Conservation (phyloP, 1,140 invertebrate species). For the Papilio aristodemus region DNA sequence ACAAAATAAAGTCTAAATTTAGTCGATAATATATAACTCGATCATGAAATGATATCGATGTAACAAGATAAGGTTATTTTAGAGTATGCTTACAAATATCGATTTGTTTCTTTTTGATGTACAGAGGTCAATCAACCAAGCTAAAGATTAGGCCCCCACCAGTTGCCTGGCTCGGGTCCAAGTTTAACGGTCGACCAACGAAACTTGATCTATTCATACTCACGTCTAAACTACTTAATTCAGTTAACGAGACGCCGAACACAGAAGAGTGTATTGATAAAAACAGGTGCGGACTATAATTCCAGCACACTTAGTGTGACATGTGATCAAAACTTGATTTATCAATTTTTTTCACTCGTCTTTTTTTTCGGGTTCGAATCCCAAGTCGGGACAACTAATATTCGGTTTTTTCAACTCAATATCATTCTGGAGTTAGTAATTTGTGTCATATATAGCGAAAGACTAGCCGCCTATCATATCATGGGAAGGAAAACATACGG, state of each 20-base stretch:
- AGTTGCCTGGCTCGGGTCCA: constrained; percentile 39
- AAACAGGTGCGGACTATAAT: constrained; percentile 20
- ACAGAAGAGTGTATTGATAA: constrained; percentile 14
- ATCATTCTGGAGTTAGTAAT: no score
- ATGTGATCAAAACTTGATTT: not conserved
- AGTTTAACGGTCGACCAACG: not conserved
- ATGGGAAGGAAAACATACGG: no score
- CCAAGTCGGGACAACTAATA: no score
- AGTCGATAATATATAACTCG: not conserved
- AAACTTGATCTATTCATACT: constrained; percentile 1
- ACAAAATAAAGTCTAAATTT: constrained; percentile 4
- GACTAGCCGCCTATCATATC: no score
- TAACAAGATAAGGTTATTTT: not conserved
- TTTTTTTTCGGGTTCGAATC: no score
- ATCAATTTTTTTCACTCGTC: no score
- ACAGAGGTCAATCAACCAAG: constrained; percentile 1
- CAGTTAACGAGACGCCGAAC: constrained; percentile 9
- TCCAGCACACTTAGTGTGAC: not conserved
- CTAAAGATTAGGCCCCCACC: constrained; percentile 5
- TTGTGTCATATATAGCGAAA: no score
- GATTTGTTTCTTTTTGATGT: not conserved
- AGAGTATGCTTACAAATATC: not conserved
- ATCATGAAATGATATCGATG: not conserved
- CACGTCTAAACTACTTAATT: constrained; percentile 6
- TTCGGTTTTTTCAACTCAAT: no score